Percentiles rank a stretch among this genome's conserved stretches.
Evolutionary conservation across 1,140 invertebrate genomes (phyloP).

Genomic region (Batillaria attramentaria): DNA sequence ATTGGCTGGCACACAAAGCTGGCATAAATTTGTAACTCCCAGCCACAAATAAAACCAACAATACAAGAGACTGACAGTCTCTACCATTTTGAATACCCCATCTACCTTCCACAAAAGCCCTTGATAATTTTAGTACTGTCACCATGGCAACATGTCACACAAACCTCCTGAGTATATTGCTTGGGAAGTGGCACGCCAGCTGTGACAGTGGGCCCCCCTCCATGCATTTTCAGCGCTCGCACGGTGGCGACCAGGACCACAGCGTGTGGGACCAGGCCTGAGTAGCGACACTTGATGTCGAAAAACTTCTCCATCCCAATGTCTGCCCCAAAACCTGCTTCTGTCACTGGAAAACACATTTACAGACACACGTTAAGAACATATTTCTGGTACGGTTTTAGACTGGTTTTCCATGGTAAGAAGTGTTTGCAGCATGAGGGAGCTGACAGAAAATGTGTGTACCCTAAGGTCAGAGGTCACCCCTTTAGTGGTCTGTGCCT

Average conservation of each 20-base stretch:
- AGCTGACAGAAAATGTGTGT: too few species aligned
- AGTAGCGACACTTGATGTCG: slow-evolving; percentile 96
- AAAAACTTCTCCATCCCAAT: slow-evolving; percentile 99
- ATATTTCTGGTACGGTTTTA: too few species aligned
- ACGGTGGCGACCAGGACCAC: slow-evolving; percentile 95
- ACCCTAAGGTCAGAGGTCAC: too few species aligned
- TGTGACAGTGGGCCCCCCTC: slow-evolving; percentile 91
- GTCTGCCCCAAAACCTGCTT: slow-evolving; percentile 98
- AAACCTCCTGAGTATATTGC: slow-evolving; percentile 83
- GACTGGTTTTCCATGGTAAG: neutral
- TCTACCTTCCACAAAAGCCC: too few species aligned
- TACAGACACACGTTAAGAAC: neutral
- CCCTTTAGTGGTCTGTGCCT: too few species aligned
- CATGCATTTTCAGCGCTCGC: slow-evolving; percentile 98
- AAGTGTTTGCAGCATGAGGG: neutral
- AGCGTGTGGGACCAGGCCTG: slow-evolving; percentile 88
- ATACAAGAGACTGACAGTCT: neutral
- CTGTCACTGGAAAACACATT: slow-evolving; percentile 81
- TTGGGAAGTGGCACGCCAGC: slow-evolving; percentile 87
- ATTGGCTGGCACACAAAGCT: too few species aligned
- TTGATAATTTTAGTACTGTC: too few species aligned
- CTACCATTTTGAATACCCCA: too few species aligned
- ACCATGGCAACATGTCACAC: neutral
- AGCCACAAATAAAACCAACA: neutral
- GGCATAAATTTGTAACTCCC: too few species aligned